Conservation (phyloP, 2,797 vertebrate species). For the Gymnoscopelus braueri region DNA sequence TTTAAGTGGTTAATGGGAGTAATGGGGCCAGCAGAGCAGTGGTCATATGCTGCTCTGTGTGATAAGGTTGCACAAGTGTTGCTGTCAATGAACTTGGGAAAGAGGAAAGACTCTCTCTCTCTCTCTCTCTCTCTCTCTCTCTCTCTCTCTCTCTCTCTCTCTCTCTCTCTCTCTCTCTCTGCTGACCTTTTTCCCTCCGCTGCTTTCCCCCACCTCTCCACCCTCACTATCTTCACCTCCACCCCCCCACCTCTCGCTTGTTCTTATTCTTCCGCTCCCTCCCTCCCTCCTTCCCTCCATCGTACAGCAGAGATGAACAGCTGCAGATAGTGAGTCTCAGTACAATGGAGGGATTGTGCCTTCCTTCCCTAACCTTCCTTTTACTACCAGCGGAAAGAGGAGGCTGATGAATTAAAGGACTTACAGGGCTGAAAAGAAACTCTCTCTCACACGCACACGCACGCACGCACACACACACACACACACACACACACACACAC, state of each 20-base stretch:
- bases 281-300: not conserved
- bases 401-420: slow-evolving; percentile 53
- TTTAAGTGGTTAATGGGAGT: slow-evolving; percentile 27
- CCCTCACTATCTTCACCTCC: slow-evolving; percentile 4
- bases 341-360: slow-evolving; percentile 58
- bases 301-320: not conserved
- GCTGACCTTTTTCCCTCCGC: slow-evolving; percentile 10
- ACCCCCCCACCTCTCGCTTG: not conserved
- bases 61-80: slow-evolving; percentile 67
- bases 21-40: slow-evolving; percentile 22
- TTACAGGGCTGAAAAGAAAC: slow-evolving; percentile 25
- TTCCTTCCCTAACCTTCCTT: slow-evolving; percentile 33
- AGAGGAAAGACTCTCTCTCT: slow-evolving; percentile 24
- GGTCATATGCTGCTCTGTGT: slow-evolving; percentile 67
- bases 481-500: not conserved
- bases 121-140: slow-evolving; percentile 1
- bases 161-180: slow-evolving; percentile 11
- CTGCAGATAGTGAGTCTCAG: slow-evolving; percentile 14
- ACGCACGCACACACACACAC: slow-evolving; percentile 9
- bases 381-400: slow-evolving; percentile 34
- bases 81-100: slow-evolving; percentile 60
- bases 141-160: slow-evolving; percentile 8
- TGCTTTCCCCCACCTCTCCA: not conserved
- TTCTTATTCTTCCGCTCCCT: not conserved
- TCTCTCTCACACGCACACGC: slow-evolving; percentile 4